phyloP scores from a whole-genome alignment of 2,797 vertebrate species.

The Sorex maritimensis region DNA sequence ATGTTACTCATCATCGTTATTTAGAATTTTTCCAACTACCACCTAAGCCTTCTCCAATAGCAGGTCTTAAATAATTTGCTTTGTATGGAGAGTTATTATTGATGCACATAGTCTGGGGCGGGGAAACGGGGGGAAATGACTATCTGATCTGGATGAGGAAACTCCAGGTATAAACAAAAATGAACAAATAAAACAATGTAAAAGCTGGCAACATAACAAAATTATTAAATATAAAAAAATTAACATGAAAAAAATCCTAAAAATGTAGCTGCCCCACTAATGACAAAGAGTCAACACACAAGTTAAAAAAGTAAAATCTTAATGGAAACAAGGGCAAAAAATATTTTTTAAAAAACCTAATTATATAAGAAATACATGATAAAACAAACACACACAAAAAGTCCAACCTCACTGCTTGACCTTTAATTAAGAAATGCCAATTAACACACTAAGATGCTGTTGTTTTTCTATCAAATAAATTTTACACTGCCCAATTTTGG shows the following conservation, averaged over 20 bases:
- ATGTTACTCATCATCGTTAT: too few species aligned
- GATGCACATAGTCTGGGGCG: not conserved
- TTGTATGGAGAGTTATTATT: not conserved
- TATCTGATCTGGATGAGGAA: not conserved
- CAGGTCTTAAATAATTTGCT: too few species aligned
- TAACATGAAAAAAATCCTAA: not conserved
- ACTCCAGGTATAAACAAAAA: slow-evolving; percentile 10
- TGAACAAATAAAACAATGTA: slow-evolving; percentile 49
- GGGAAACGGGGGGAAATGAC: not conserved
- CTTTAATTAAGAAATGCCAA: slow-evolving; percentile 82
- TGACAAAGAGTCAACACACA: slow-evolving; percentile 67
- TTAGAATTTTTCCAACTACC: too few species aligned
- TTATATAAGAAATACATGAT: slow-evolving; percentile 31
- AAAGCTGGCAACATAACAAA: slow-evolving; percentile 58
- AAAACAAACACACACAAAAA: slow-evolving; percentile 77
- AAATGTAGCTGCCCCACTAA: slow-evolving; percentile 46
- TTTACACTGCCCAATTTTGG: slow-evolving; percentile 68
- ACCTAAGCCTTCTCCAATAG: too few species aligned
- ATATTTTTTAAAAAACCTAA: slow-evolving; percentile 65
- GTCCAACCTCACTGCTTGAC: slow-evolving; percentile 63
- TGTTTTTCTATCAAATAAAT: slow-evolving; percentile 47
- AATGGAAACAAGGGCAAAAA: slow-evolving; percentile 61
- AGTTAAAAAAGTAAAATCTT: slow-evolving; percentile 69
- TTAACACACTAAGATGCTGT: slow-evolving; percentile 73
- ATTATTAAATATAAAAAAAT: slow-evolving; percentile 53